Evolutionary conservation across 1,140 invertebrate genomes (phyloP).

Genomic region (Procambarus clarkii): DNA sequence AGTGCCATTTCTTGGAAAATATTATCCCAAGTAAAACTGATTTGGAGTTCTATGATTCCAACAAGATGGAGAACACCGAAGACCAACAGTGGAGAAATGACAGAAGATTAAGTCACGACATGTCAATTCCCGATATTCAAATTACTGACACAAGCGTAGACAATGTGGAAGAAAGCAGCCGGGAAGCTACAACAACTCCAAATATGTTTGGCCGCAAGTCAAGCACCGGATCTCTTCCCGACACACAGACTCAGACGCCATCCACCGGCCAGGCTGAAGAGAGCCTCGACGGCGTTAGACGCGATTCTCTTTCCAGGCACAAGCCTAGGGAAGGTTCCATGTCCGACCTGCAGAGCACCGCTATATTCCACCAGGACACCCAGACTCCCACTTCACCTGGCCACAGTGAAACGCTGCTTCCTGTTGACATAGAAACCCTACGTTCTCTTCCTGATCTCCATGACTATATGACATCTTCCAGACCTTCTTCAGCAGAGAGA

Average conservation of each 20-base stretch:
- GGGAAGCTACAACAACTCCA: neutral
- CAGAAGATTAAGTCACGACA: neutral
- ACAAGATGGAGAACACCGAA: neutral
- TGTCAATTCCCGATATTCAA: neutral
- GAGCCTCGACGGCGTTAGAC: neutral
- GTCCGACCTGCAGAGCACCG: neutral
- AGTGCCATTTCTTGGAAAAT: too few relatives aligned
- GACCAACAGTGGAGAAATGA: neutral
- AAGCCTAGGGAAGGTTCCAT: conserved; percentile 3
- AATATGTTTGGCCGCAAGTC: neutral
- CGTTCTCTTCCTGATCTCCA: conserved; percentile 19
- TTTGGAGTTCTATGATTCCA: too few relatives aligned
- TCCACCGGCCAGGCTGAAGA: neutral
- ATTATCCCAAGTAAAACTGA: too few relatives aligned
- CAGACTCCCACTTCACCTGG: neutral
- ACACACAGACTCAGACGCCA: conserved; percentile 4
- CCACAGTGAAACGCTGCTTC: neutral
- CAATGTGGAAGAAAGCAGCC: neutral
- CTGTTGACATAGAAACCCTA: neutral
- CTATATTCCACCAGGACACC: neutral
- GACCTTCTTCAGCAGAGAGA: neutral
- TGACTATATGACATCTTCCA: conserved; percentile 25
- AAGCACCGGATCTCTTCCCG: neutral
- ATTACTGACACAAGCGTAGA: neutral
- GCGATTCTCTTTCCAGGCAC: neutral